Conservation (phyloP, 1,140 invertebrate species). For the Tetramorium simillimum region DNA sequence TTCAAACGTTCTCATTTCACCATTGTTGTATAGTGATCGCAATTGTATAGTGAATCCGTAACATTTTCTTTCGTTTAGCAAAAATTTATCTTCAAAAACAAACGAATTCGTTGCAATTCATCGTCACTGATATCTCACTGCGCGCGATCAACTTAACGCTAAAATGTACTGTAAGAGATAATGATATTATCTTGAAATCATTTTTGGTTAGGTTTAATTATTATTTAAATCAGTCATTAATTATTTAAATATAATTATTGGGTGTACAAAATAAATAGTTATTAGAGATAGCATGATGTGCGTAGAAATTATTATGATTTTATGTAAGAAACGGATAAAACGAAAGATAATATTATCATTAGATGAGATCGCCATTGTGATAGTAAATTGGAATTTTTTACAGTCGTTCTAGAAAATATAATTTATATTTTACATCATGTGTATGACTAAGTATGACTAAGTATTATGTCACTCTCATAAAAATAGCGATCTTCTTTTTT, state of each 20-base stretch:
- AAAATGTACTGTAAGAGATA: slow-evolving; percentile 49
- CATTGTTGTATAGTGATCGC: background rate
- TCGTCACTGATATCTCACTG: slow-evolving; percentile 26
- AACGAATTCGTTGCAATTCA: background rate
- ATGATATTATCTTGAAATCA: slow-evolving; percentile 51
- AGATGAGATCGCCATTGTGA: background rate
- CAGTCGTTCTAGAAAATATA: background rate
- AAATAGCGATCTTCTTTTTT: background rate
- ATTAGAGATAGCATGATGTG: background rate
- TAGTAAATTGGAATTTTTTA: background rate
- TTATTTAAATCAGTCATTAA: background rate
- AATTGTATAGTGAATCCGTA: background rate
- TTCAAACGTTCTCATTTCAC: background rate
- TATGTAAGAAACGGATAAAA: background rate
- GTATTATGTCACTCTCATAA: background rate
- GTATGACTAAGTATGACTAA: background rate
- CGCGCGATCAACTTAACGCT: slow-evolving; percentile 44
- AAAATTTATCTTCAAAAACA: background rate
- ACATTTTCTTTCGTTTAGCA: background rate
- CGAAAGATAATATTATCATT: background rate
- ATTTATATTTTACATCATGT: background rate
- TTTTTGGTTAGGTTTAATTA: background rate
- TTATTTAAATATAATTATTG: slow-evolving; percentile 3
- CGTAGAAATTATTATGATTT: background rate
- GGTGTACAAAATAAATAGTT: background rate